Base-by-base conservation (phyloP, 2,797 vertebrate genomes). In the Ctenosaura bakeri region DNA sequence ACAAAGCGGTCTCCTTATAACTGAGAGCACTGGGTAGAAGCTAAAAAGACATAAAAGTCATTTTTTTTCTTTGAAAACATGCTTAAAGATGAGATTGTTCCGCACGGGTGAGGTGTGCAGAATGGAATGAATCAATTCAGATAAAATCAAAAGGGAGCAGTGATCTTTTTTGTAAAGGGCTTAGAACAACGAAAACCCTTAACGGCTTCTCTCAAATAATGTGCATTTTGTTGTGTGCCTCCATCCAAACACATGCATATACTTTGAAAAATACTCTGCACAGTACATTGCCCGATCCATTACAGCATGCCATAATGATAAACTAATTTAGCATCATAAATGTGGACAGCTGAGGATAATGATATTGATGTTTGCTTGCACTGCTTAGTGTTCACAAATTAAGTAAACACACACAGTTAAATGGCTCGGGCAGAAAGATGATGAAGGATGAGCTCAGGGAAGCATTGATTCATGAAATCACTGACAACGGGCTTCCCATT, bases 371-470 rank as follows among this genome's bases (percentile, higher is more conserved):
- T n/a, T 14, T 81, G 89, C 66, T 85, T 0, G 16, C 38, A 71
- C 42, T 77, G 93, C 94, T 69, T 16, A 78, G 90, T 88, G 93
- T n/a, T 95, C 93, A 73, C 89, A 91, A 77, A 94, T 94, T 83
- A 95, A 73, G 92, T 90, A 92, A 83, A 86, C 46, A 92, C 92
- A 90, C 95, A 74, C 4, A 6, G 24, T 56, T 88, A n/a, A 95
- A 92, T 35, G 87, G 87, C 0, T 0, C 93, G 92, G 94, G 88
- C 87, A 26, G 52, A 9, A 92, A 80, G 78, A 92, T 86, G 83
- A 91, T 93, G 92, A 90, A 81, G 91, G 93, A 91, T 78, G 89
- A 35, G 92, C 91, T 90, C 94, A 93, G 80, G 9, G 13, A 93
- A 91, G 88, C 89, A 8, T 3, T 1, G 46, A 73, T 82, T 83